Base-by-base conservation (phyloP, 92 coral and sea anemone species). In the Paragorgia papillata region DNA sequence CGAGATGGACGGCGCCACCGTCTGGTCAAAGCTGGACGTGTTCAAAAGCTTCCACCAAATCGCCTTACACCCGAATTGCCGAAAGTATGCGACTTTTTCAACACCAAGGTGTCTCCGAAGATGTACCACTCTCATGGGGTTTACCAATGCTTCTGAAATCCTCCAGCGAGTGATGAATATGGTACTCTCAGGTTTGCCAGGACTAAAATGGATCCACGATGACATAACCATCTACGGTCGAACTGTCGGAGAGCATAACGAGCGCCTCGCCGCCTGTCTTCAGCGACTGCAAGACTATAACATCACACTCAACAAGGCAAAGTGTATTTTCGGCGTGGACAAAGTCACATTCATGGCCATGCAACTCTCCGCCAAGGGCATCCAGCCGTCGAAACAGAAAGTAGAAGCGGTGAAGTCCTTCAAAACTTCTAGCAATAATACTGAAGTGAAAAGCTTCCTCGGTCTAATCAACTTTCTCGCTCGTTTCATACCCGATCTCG, bases 181-280 rank as follows among this genome's bases (percentile, higher is more conserved):
- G 62, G 62, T 56, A 31, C 62, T 56, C 10, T 22, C 62, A 10
- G 62, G 62, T 14, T 22, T 56, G 1, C 62, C 62, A 14, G 62
- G 31, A 10, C 4, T 56, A 2, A 56, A 56, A n/a, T n/a, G n/a
- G n/a, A n/a, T n/a, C n/a, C n/a, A n/a, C n/a, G n/a, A n/a, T n/a
- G n/a, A n/a, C n/a, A n/a, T n/a, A n/a, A 56, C 62, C 17, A 22
- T 56, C 62, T 56, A 56, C 17, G 62, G 62, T 7, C 62, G 62
- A 22, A 13, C 62, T 3, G 62, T 22, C 1, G 3, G 18, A 3
- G 29, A 56, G 17, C 30, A 56, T 31, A 56, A 56, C 33, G 62
- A 56, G 30, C 62, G 29, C 30, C 62, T 56, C 3, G 30, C 62
- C 29, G 2, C 43, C 6, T 37, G 43, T 37, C 43, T 37, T 37